Base-by-base conservation (phyloP, 2,888 invertebrate species). In the Drosophila antonietae region DNA sequence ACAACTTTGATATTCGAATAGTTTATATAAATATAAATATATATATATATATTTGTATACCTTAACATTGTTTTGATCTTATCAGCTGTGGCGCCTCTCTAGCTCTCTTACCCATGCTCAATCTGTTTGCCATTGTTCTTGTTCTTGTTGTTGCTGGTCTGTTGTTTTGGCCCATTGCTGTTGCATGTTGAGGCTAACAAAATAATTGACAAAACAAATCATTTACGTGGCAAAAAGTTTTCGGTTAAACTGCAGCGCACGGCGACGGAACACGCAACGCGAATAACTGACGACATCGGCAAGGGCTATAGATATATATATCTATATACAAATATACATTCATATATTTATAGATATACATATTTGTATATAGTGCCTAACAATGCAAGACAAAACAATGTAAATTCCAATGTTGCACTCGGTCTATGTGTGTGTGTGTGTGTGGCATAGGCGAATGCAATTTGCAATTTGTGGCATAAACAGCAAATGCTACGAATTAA, bases 151-250 rank as follows among this genome's bases (percentile, higher is more conserved):
- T 43, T 41, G 33, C 10, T 49, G 33, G 20, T 20, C 18, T 44
- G 12, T 6, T 23, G n/a, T 57, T 41, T 44, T 37, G 58, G 53
- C 20, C 65, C 65, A 59, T 59, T 58, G 15, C 53, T 75, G 71
- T 87, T 88, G 89, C 87, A 89, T 86, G 88, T 83, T 80, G 78
- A 76, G 51, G 80, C 87, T 89, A 87, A 87, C 88, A 83, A 80
- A 87, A 87, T 87, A 87, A 87, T 87, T 87, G 87, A 87, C 89
- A 87, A 87, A 87, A 89, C 87, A 89, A 87, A 88, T 87, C 90
- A 86, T 88, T 89, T 89, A 79, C 85, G 89, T 81, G 86, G 83
- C 83, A 72, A 86, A 51, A 89, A 82, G 78, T 88, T 82, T 82
- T 88, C 46, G 73, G 69, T 76, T 78, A 68, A 69, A 83, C 78